phyloP scores from a whole-genome alignment of 2,113 vertebrate genomes.

The Otus sunia region DNA sequence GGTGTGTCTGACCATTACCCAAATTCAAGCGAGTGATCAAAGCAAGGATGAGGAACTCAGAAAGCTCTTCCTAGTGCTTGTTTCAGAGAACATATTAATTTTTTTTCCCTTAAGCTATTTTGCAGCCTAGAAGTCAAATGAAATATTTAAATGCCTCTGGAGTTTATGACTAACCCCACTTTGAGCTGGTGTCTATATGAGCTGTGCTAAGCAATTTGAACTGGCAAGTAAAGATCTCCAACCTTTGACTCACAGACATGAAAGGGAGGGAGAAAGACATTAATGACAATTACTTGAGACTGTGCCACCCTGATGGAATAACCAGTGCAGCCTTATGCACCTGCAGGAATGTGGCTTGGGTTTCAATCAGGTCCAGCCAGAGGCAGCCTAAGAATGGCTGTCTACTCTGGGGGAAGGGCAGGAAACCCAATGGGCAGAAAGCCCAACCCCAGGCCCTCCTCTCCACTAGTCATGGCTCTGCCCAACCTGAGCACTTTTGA shows the following conservation, averaged over 20 bases:
- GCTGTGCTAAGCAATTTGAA: background rate
- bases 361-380: background rate
- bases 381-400: background rate
- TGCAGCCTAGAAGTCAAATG: constrained; percentile 4
- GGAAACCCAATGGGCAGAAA: too few species aligned
- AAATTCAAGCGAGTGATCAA: background rate
- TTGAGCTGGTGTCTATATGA: background rate
- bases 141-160: constrained; percentile 8
- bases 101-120: background rate
- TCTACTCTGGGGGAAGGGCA: background rate
- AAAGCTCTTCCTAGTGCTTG: background rate
- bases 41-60: constrained; percentile 7
- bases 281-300: constrained; percentile 14
- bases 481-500: background rate
- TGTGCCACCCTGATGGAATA: constrained; percentile 33
- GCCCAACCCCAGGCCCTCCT: background rate
- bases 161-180: constrained; percentile 8
- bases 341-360: constrained; percentile 17
- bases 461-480: background rate
- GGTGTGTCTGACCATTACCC: background rate
- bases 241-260: constrained; percentile 32
- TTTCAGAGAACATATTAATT: background rate
- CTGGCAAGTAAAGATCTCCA: background rate
- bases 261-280: background rate
- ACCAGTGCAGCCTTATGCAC: background rate